Evolutionary conservation across 2,797 vertebrate genomes (phyloP).

Genomic region (Poeciliopsis infans): DNA sequence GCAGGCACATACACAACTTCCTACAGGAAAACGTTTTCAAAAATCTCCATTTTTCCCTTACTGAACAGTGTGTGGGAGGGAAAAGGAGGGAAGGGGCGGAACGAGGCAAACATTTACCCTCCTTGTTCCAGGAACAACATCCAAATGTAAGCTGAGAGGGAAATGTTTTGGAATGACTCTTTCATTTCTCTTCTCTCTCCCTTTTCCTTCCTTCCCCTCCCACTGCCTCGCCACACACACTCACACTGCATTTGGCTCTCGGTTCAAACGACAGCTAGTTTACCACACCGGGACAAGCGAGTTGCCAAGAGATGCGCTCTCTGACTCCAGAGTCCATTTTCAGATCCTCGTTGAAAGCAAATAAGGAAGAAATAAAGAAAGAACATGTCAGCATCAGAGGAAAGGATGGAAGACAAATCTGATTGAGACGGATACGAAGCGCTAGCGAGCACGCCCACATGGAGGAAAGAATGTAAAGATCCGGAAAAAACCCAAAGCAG

Average conservation of each 20-base stretch:
- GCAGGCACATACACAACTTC: conserved; percentile 22
- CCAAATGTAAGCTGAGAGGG: conserved; percentile 67
- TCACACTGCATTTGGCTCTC: conserved; percentile 41
- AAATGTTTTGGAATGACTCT: conserved; percentile 69
- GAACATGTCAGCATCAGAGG: conserved; percentile 27
- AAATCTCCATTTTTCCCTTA: conserved; percentile 31
- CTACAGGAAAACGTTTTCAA: not conserved
- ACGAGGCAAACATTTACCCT: conserved; percentile 55
- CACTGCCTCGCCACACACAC: conserved; percentile 30
- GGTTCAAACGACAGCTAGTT: conserved; percentile 65
- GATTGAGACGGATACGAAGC: conserved; percentile 19
- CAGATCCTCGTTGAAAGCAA: conserved; percentile 49
- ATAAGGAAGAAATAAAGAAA: too few relatives aligned
- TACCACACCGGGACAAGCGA: conserved; percentile 62
- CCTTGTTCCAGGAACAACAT: conserved; percentile 70
- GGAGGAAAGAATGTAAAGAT: not conserved
- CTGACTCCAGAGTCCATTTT: conserved; percentile 60
- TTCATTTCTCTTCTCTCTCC: conserved; percentile 49
- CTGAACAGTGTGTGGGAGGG: conserved; percentile 35
- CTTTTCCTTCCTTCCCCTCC: conserved; percentile 37
- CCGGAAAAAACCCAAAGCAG: conserved; percentile 7
- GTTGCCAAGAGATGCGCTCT: conserved; percentile 69
- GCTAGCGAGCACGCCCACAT: conserved; percentile 15
- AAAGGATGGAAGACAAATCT: conserved; percentile 33
- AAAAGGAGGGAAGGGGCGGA: conserved; percentile 24